Percentiles rank a stretch among this genome's conserved stretches.
phyloP scores from a whole-genome alignment of 2,113 vertebrate species.

The Lanius ludovicianus region DNA sequence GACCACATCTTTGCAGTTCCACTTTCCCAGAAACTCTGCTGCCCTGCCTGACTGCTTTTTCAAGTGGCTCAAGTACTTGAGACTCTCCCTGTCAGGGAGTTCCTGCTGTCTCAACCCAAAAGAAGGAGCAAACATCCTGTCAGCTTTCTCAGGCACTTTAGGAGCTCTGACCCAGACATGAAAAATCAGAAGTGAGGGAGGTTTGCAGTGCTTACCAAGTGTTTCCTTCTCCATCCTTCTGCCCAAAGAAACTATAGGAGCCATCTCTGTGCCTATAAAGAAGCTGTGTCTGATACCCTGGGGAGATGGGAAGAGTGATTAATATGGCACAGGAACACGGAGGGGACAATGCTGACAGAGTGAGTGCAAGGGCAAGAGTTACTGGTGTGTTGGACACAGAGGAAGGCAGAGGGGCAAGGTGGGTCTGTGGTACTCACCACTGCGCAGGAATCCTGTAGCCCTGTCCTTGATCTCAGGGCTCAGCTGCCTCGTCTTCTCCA shows the following conservation, averaged over 20 bases:
- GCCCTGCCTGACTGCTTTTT: not conserved
- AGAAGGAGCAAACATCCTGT: not conserved
- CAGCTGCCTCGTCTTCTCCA: slow-evolving; percentile 80
- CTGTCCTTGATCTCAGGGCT: slow-evolving; percentile 66
- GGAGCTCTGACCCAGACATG: not conserved
- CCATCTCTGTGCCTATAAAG: slow-evolving; percentile 81
- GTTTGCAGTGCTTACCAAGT: slow-evolving; percentile 78
- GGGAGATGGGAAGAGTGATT: not conserved
- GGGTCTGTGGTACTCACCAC: slow-evolving; percentile 64
- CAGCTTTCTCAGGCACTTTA: slow-evolving; percentile 71
- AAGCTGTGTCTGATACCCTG: slow-evolving; percentile 86
- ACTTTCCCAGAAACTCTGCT: not conserved
- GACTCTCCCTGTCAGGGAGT: not conserved
- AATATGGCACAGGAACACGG: not conserved
- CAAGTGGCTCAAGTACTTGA: not conserved
- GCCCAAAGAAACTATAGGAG: slow-evolving; percentile 88
- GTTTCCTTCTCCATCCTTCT: slow-evolving; percentile 78
- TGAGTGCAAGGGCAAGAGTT: not conserved
- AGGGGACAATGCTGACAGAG: not conserved
- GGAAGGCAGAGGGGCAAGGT: not conserved
- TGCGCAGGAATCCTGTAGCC: slow-evolving; percentile 70
- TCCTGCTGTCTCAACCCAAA: not conserved
- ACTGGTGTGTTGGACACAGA: not conserved
- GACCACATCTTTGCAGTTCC: not conserved
- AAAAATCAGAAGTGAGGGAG: not conserved